phyloP scores from a whole-genome alignment of 30 jellyfish, hydroid and myxozoan genomes.

The Cassiopea xamachana region DNA sequence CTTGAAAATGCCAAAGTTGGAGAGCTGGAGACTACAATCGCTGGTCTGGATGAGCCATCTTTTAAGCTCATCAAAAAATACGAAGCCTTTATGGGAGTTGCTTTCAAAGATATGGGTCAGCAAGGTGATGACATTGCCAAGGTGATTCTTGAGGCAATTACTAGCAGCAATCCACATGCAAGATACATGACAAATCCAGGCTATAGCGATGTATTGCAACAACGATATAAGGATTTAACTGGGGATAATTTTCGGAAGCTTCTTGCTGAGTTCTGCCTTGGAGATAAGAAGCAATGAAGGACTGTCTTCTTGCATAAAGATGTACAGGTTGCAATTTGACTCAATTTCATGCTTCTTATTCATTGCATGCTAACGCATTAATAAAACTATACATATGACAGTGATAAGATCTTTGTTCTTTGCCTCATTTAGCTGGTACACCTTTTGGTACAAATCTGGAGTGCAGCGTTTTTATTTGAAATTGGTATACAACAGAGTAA shows the following conservation, averaged over 20 bases:
- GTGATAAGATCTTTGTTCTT: too few relatives aligned
- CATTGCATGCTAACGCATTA: too few relatives aligned
- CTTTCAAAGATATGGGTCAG: neutral
- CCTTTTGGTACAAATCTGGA: too few relatives aligned
- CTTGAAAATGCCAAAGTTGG: neutral
- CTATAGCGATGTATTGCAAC: neutral
- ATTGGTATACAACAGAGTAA: too few relatives aligned
- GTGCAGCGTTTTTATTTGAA: too few relatives aligned
- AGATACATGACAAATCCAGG: conserved; percentile 18
- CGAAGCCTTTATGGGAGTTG: neutral
- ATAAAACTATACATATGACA: too few relatives aligned
- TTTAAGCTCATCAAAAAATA: neutral
- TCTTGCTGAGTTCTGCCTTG: neutral
- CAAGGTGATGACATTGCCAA: conserved; percentile 24
- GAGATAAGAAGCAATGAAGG: neutral
- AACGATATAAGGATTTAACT: neutral
- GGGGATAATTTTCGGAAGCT: neutral
- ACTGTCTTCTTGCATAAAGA: too few relatives aligned
- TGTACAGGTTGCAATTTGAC: too few relatives aligned
- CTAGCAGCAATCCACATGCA: neutral
- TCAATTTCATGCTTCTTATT: too few relatives aligned
- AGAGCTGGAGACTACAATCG: neutral
- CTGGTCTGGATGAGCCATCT: conserved; percentile 6
- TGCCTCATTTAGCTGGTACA: too few relatives aligned
- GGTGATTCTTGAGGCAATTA: neutral